These are phyloP conservation scores for Pediacus dermestoides DNA, from an alignment of 2,888 invertebrate species.

Conservation along the genomic window DNA sequence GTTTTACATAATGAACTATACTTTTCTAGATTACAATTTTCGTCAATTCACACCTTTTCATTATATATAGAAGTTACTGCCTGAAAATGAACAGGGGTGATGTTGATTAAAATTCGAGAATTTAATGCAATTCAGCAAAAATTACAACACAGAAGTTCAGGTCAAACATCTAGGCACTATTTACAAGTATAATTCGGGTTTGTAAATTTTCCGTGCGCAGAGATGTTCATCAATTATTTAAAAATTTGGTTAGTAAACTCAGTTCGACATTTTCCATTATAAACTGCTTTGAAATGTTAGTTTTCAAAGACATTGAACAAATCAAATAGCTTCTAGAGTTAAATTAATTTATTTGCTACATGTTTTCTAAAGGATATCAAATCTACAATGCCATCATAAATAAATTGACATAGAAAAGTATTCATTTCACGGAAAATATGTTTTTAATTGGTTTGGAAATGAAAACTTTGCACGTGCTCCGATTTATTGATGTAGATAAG, in stretches of 20 bases:
- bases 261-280: no score
- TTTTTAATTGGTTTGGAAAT: no score
- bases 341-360: no score
- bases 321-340: no score
- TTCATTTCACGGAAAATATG: no score
- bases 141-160: constrained; percentile 7
- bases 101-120: constrained; percentile 14
- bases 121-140: constrained; percentile 12
- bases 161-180: constrained; percentile 9
- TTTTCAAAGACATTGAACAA: no score
- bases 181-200: constrained; percentile 14
- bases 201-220: constrained; percentile 5
- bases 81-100: background rate
- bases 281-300: no score
- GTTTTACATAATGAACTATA: constrained; percentile 4
- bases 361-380: no score
- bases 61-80: background rate
- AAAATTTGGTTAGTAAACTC: constrained; percentile 9
- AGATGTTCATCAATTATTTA: constrained; percentile 16
- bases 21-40: constrained; percentile 4
- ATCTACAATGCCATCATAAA: no score
- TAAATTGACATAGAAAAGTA: no score
- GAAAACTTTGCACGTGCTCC: no score
- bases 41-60: constrained; percentile 5
- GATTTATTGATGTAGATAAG: no score